Evolutionary conservation across 2,888 invertebrate species (phyloP).

Genomic region (Lepidochitona cinerea): DNA sequence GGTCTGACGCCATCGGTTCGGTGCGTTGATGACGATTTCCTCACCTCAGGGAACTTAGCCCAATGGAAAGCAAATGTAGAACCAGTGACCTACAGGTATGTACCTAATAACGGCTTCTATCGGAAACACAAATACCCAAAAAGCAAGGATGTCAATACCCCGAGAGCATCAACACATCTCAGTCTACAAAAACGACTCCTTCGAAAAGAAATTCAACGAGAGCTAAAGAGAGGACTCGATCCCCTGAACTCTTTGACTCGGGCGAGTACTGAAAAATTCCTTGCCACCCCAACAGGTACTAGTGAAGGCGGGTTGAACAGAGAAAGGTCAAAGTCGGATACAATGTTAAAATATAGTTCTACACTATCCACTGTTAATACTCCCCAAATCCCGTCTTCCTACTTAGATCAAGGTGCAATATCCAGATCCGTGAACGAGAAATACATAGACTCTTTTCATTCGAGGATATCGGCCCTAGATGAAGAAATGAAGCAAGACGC

Average conservation of each 20-base stretch:
- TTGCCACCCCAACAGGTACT: neutral
- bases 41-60: constrained; percentile 13
- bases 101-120: constrained; percentile 58
- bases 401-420: constrained; percentile 32
- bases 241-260: neutral
- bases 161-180: constrained; percentile 40
- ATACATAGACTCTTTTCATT: constrained; percentile 53
- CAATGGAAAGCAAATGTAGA: constrained; percentile 60
- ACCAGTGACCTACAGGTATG: constrained; percentile 58
- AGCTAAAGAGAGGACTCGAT: constrained; percentile 42
- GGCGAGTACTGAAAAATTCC: neutral
- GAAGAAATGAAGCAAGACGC: constrained; percentile 46
- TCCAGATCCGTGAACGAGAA: constrained; percentile 51
- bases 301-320: neutral
- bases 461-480: constrained; percentile 44
- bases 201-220: constrained; percentile 49
- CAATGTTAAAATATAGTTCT: neutral
- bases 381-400: constrained; percentile 17
- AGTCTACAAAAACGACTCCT: constrained; percentile 45
- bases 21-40: constrained; percentile 47
- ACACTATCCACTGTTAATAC: neutral
- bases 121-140: constrained; percentile 50
- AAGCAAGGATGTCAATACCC: constrained; percentile 42
- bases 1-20: too few relatives aligned
- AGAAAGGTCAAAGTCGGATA: neutral